Conservation (phyloP, 2,113 vertebrate genomes). For the zebrafish (Danio rerio) region DNA sequence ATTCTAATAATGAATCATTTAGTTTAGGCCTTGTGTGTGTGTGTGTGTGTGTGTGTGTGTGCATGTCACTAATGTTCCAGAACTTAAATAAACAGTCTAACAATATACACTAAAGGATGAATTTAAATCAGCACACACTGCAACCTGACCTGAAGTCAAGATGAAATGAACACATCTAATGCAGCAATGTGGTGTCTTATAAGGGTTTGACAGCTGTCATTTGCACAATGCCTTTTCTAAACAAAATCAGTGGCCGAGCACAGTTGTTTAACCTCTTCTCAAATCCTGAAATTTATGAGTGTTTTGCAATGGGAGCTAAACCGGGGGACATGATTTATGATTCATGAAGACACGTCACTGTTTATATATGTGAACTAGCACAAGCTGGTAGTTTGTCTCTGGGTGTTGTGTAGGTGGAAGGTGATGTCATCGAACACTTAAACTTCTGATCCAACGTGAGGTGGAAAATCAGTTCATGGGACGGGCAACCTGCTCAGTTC, state of each 20-base stretch:
- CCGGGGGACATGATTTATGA: constrained; percentile 30
- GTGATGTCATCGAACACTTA: constrained; percentile 51
- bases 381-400: constrained; percentile 31
- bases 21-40: neutral
- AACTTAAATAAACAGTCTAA: constrained; percentile 22
- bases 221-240: constrained; percentile 28
- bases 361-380: constrained; percentile 55
- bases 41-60: too few relatives aligned
- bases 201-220: constrained; percentile 26
- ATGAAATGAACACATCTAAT: constrained; percentile 30
- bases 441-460: constrained; percentile 32
- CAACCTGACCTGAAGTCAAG: neutral
- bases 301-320: constrained; percentile 56
- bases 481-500: neutral
- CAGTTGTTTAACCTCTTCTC: constrained; percentile 32
- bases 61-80: neutral
- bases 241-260: constrained; percentile 20
- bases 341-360: constrained; percentile 57
- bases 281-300: constrained; percentile 49
- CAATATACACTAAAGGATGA: constrained; percentile 1
- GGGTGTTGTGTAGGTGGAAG: constrained; percentile 28
- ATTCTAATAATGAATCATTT: neutral
- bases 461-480: neutral
- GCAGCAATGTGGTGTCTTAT: constrained; percentile 33
- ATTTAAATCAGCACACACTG: neutral